Evolutionary conservation across 1,140 invertebrate genomes (phyloP), one percentile per base, ranked within the genome.

Genomic region (Luehdorfia chinensis): DNA sequence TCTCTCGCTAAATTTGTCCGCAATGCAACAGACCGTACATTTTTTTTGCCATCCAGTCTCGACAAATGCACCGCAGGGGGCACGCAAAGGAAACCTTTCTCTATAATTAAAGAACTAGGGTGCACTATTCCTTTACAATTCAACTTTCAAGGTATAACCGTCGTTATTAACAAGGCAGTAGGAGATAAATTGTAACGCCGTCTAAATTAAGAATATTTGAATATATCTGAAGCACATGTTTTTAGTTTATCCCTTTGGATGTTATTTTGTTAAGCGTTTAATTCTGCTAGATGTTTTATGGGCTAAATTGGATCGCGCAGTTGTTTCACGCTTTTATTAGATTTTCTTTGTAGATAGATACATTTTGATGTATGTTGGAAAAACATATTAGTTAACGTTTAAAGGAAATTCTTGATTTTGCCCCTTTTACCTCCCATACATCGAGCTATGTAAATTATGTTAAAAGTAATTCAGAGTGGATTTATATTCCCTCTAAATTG

Each of bases 1-100:
- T 55, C 64, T 62, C 59, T 50, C 53, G 60, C 68, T 76, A 72
- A 74, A 76, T 74, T 76, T 72, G 66, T 62, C 65, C 56, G 68
- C 73, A 63, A 54, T 64, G 47, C 57, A 59, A 34, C 49, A 31
- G 41, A 52, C 11, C 14, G 39, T 19, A 15, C 11, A 14, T 28
- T 41, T 28, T 19, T 28, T 14, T n/a, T 23, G 8, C 3, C 11
- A 25, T 15, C 13, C 23, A 15, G 15, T 23, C 37, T 41, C 36
- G 36, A 28, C 23, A 41, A 41, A 28, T 25, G 21, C 23, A 41
- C 37, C 30, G 12, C 30, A 8, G 23, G 37, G 8, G 21, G 2
- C 4, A n/a, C 12, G 37, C 23, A 41, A 16, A 14, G 37, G 23
- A 41, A 41, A 41, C 37, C 25, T 28, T 27, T 41, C 37, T 27